Evolutionary conservation across 2,113 vertebrate species (phyloP).

Genomic region (Hystrix cristata): DNA sequence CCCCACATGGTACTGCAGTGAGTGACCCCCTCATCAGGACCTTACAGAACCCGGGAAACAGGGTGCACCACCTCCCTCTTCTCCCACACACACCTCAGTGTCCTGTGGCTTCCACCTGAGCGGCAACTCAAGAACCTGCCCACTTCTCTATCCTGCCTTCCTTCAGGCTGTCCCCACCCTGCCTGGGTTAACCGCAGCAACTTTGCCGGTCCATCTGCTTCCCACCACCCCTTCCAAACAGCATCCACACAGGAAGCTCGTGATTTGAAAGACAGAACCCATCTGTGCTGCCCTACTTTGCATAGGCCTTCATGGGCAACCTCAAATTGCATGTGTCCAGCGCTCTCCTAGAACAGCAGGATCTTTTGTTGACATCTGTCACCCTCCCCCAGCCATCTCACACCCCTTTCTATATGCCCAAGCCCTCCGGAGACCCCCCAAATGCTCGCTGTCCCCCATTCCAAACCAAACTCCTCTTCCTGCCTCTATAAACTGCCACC

Average conservation of each 20-base stretch:
- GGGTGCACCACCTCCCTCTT: neutral
- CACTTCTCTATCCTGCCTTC: neutral
- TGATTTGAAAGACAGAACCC: neutral
- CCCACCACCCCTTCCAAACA: neutral
- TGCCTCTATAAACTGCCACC: neutral
- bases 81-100: neutral
- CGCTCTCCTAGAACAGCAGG: neutral
- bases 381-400: neutral
- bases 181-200: neutral
- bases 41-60: neutral
- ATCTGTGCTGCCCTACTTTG: neutral
- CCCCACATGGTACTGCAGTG: neutral
- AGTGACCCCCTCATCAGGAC: neutral
- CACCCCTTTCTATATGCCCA: neutral
- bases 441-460: neutral
- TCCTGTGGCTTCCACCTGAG: neutral
- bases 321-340: neutral
- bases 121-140: neutral
- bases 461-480: neutral
- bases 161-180: neutral
- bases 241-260: neutral
- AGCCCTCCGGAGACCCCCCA: neutral
- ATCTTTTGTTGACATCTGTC: neutral
- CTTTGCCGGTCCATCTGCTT: neutral
- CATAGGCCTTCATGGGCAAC: neutral